A percentile compares a stretch with the other conserved stretches of the same genome.
These are phyloP conservation scores for Scaptomyza tumidula DNA, from an alignment of 2,888 invertebrate genomes.

Conservation along the genomic window DNA sequence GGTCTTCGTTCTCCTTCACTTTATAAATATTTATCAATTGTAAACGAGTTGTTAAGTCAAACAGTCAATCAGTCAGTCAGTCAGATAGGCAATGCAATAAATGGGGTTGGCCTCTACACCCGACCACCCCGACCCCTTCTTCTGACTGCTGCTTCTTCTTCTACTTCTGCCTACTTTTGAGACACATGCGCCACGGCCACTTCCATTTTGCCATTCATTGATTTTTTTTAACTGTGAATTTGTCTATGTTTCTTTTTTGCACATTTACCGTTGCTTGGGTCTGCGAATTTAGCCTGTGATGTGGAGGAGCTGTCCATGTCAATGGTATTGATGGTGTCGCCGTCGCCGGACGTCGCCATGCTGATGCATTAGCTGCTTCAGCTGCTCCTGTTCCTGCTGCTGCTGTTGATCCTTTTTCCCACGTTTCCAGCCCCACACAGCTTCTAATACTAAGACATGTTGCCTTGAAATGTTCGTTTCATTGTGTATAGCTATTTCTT, in stretches of 20 bases:
- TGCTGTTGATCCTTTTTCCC: slow-evolving; percentile 20
- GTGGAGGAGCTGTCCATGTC: slow-evolving; percentile 89
- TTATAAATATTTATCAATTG: slow-evolving; percentile 30
- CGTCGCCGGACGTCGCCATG: slow-evolving; percentile 90
- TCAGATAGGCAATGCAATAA: slow-evolving; percentile 38
- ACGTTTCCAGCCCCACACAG: slow-evolving; percentile 29
- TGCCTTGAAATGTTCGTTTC: slow-evolving; percentile 26
- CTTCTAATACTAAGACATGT: slow-evolving; percentile 66
- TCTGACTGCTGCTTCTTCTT: neutral
- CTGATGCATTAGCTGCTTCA: slow-evolving; percentile 80
- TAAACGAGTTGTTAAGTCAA: slow-evolving; percentile 25
- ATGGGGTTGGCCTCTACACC: slow-evolving; percentile 31
- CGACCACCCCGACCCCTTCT: neutral
- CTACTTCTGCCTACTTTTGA: slow-evolving; percentile 44
- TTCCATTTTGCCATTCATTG: slow-evolving; percentile 80
- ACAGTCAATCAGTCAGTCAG: slow-evolving; percentile 14
- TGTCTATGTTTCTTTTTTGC: slow-evolving; percentile 8
- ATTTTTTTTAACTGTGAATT: slow-evolving; percentile 64
- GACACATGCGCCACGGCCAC: slow-evolving; percentile 80
- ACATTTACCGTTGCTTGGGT: slow-evolving; percentile 81
- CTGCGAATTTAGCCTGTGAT: slow-evolving; percentile 87
- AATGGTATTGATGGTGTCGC: slow-evolving; percentile 91
- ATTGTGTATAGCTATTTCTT: slow-evolving; percentile 13
- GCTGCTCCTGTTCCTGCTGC: slow-evolving; percentile 27
- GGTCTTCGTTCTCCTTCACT: slow-evolving; percentile 9